These are phyloP conservation scores for Zeugodacus cucurbitae DNA, from an alignment of 1,140 invertebrate species.

Conservation along the genomic window DNA sequence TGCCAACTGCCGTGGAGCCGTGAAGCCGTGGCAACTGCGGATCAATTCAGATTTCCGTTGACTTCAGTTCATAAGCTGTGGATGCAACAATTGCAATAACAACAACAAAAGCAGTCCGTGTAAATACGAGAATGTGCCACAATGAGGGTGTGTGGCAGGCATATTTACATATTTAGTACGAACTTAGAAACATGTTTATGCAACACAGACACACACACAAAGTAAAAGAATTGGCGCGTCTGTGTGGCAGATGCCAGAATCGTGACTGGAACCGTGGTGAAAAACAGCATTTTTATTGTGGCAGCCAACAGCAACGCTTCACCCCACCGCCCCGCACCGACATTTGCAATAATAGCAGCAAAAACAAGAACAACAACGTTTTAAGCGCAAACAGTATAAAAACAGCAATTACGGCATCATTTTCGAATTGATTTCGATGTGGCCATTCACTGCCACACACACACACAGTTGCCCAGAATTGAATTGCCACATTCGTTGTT, in stretches of 20 bases:
- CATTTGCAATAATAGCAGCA: not conserved
- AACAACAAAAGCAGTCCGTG: not conserved
- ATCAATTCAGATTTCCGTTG: not conserved
- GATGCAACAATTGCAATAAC: not conserved
- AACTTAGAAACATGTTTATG: not conserved
- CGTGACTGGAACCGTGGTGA: not conserved
- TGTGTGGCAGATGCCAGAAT: constrained; percentile 5
- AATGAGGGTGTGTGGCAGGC: not conserved
- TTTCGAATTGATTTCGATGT: constrained; percentile 33
- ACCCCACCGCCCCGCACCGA: not conserved
- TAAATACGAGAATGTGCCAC: not conserved
- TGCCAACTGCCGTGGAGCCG: not conserved
- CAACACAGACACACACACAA: not conserved
- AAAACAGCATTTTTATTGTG: not conserved
- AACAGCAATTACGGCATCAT: constrained; percentile 34
- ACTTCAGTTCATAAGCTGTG: not conserved
- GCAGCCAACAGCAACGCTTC: not conserved
- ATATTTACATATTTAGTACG: constrained; percentile 6
- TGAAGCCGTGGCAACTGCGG: not conserved
- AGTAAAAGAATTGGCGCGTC: too few relatives aligned
- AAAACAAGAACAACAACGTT: not conserved
- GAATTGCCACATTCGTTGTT: not conserved
- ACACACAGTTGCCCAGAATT: not conserved
- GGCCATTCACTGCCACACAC: not conserved
- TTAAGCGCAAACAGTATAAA: not conserved